Percentiles rank a stretch among this genome's conserved stretches.
Evolutionary conservation across 1,140 invertebrate species (phyloP).

Genomic region (Drosophila triauraria): DNA sequence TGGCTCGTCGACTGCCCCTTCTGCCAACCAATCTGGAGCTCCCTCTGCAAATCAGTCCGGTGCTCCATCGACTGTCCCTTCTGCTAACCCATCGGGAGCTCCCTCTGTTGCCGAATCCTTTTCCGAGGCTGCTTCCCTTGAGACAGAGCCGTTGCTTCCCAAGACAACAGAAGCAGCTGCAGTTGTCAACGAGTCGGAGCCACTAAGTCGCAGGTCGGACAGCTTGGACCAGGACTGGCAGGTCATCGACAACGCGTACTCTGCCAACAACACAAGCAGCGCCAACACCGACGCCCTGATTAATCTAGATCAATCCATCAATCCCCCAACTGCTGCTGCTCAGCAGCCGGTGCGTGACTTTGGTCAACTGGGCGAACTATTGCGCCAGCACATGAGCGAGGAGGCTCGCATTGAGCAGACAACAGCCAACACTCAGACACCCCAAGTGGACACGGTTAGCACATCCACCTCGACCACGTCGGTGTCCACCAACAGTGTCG

Average conservation of each 20-base stretch:
- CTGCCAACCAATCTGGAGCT: neutral
- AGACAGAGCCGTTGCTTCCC: slow-evolving; percentile 21
- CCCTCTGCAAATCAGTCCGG: slow-evolving; percentile 8
- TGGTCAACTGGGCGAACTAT: slow-evolving; percentile 52
- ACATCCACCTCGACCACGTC: slow-evolving; percentile 64
- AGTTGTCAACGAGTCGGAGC: neutral
- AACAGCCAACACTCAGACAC: slow-evolving; percentile 66
- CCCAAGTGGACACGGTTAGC: slow-evolving; percentile 61
- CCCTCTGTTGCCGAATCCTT: slow-evolving; percentile 23
- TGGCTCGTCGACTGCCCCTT: slow-evolving; percentile 7
- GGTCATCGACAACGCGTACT: slow-evolving; percentile 60
- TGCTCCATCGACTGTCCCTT: slow-evolving; percentile 9
- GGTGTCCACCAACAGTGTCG: slow-evolving; percentile 62
- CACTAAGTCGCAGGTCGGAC: slow-evolving; percentile 52
- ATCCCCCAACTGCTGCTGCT: slow-evolving; percentile 18
- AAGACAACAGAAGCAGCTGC: neutral
- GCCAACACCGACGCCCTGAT: slow-evolving; percentile 54
- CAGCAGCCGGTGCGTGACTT: slow-evolving; percentile 45
- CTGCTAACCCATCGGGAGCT: neutral
- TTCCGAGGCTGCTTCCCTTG: slow-evolving; percentile 13
- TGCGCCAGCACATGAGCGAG: slow-evolving; percentile 66
- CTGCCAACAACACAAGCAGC: slow-evolving; percentile 31
- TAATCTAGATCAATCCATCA: slow-evolving; percentile 44
- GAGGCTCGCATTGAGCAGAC: slow-evolving; percentile 58
- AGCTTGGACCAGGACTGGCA: slow-evolving; percentile 76